These are phyloP conservation scores for Sarcophaga carnaria DNA, from an alignment of 2,888 invertebrate genomes.

Conservation along the genomic window DNA sequence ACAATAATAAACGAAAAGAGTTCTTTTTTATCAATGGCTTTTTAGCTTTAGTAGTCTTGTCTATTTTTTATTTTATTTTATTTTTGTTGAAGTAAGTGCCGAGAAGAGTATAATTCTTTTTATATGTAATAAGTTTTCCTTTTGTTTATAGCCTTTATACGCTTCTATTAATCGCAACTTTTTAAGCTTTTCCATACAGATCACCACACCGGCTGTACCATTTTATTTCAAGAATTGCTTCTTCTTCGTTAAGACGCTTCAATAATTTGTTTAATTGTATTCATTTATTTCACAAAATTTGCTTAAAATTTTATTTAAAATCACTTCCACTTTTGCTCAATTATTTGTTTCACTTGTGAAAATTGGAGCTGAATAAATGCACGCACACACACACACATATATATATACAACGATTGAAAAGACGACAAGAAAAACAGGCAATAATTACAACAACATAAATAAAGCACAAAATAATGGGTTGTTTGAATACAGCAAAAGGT, in stretches of 20 bases:
- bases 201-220: neutral
- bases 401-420: neutral
- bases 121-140: neutral
- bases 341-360: conserved; percentile 31
- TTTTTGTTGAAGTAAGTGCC: too few relatives aligned
- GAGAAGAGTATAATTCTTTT: neutral
- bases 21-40: too few relatives aligned
- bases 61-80: too few relatives aligned
- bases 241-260: neutral
- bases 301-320: neutral
- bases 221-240: neutral
- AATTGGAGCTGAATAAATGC: conserved; percentile 27
- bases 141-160: neutral
- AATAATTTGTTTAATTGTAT: neutral
- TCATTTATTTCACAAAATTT: neutral
- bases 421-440: neutral
- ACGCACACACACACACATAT: neutral
- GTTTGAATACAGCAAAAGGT: neutral
- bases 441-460: conserved; percentile 28
- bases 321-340: conserved; percentile 5
- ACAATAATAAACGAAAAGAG: too few relatives aligned
- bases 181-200: neutral
- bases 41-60: too few relatives aligned
- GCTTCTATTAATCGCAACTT: neutral
- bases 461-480: neutral